Evolutionary conservation across 2,888 invertebrate species (phyloP).

Genomic region (Neoascia interrupta): DNA sequence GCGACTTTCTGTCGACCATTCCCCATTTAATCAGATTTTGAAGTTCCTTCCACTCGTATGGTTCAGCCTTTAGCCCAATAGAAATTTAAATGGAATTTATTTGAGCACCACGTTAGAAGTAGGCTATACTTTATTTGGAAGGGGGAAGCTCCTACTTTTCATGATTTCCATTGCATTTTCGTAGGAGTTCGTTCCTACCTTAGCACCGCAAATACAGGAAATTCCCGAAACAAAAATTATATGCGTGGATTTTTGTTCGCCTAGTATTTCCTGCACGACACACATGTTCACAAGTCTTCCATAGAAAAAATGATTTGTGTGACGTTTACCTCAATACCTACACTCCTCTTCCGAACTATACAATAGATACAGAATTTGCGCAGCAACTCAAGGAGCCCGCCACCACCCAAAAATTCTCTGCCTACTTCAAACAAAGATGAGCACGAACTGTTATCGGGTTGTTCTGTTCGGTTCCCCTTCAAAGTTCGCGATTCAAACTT

Average conservation of each 20-base stretch:
- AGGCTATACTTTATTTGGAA: no score
- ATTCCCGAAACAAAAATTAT: no score
- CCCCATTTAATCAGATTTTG: no score
- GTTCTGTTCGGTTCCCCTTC: background rate
- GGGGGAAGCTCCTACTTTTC: no score
- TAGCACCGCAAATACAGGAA: no score
- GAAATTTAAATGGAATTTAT: no score
- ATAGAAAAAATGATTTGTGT: background rate
- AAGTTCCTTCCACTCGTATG: no score
- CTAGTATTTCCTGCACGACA: conserved; percentile 59
- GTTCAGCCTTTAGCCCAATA: no score
- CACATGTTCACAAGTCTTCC: conserved; percentile 59
- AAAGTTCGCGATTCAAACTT: conserved; percentile 68
- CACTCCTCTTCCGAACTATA: conserved; percentile 2
- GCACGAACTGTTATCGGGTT: background rate
- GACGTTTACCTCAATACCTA: conserved; percentile 20
- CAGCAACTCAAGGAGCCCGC: background rate
- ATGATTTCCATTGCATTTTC: no score
- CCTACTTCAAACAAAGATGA: background rate
- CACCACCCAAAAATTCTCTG: background rate
- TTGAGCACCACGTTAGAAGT: no score
- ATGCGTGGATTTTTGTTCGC: conserved; percentile 51
- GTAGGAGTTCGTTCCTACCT: no score
- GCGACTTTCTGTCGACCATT: no score
- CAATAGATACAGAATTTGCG: background rate